Evolutionary conservation across 2,113 vertebrate species (phyloP), one percentile per base, ranked within the genome.

Genomic region (Ariopsis seemanni): DNA sequence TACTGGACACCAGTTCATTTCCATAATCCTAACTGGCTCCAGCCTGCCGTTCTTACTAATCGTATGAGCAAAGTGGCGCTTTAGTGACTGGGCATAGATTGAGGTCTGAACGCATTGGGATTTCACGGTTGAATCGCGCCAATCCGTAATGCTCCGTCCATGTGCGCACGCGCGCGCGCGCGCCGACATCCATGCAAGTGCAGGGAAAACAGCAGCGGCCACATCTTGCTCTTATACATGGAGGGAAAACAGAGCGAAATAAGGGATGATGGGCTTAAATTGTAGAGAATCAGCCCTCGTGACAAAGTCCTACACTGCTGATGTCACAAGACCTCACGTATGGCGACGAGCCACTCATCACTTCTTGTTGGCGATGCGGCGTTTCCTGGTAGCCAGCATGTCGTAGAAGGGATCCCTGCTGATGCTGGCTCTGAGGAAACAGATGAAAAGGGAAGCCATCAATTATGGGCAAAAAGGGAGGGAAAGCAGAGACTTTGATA

Each of bases 361-460:
- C 91, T 99, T 99, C 93, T 99, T 99, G 94, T 98, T 99, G 93
- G 98, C 98, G 84, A 99, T 96, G 92, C 98, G 97, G 91, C 97
- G 95, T 91, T 99, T 99, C 95, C 98, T 96, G 67, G 98, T 99
- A 87, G 98, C 98, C 93, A 99, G 88, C 98, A 99, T 99, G 94
- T 99, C 98, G 22, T 99, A 99, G 94, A 99, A 99, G 50, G 98
- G 98, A 86, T 99, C 98, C 92, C 96, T 97, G 93, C 98, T 99
- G 93, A 99, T 99, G 92, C 98, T 99, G 50, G 98, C 98, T 94
- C 98, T 99, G 93, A 72, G 92, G 86, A 88, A 85, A 75, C 86
- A 91, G 94, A 93, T 92, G 88, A 92, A 90, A 94, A 90, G 92
- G 86, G 14, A 88, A 91, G 88, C 34, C 89, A 94, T 91, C 91